Base-by-base conservation (phyloP, 2,113 vertebrate species). In the Forbesichthys agassizii region DNA sequence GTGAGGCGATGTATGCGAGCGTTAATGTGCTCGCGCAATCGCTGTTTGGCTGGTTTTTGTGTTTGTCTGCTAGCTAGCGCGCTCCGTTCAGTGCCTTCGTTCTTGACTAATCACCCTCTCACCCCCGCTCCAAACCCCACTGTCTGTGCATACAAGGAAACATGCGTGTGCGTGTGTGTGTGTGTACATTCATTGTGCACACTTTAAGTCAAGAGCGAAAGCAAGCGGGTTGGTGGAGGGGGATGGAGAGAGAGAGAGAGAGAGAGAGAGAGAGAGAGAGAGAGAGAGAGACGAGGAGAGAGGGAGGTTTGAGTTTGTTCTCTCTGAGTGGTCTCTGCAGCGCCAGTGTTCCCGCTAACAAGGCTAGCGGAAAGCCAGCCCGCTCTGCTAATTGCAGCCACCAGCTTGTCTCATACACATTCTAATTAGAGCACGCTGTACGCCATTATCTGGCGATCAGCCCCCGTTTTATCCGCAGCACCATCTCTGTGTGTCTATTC, bases 371-470 rank as follows among this genome's bases (percentile, higher is more conserved):
- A 93, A 93, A 96, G 95, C 94, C 94, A 96, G 94, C 94, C 95
- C 94, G 94, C 96, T 96, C 92, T 93, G 93, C 95, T 96, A 98
- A 99, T 99, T 98, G 98, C 94, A 95, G 94, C 93, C 93, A 95
- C 95, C 93, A 97, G 96, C 98, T 95, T 96, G 94, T 97, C 96
- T 99, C 95, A 97, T 97, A 96, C 96, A 95, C 96, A 96, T 95
- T 95, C 93, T 98, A 97, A 98, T 97, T 96, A 97, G 94, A 95
- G 94, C 95, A 95, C 92, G 95, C 94, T 96, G 95, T 94, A 96
- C 93, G 88, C 96, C 95, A 95, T 97, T 96, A 99, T 98, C 95
- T 95, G 94, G 94, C 95, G 94, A 97, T 97, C 95, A 95, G 90
- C 92, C 91, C 92, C 91, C 88, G 88, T 92, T 93, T 94, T 96